phyloP scores from a whole-genome alignment of 1,140 invertebrate genomes.

The Drosophila sturtevanti region DNA sequence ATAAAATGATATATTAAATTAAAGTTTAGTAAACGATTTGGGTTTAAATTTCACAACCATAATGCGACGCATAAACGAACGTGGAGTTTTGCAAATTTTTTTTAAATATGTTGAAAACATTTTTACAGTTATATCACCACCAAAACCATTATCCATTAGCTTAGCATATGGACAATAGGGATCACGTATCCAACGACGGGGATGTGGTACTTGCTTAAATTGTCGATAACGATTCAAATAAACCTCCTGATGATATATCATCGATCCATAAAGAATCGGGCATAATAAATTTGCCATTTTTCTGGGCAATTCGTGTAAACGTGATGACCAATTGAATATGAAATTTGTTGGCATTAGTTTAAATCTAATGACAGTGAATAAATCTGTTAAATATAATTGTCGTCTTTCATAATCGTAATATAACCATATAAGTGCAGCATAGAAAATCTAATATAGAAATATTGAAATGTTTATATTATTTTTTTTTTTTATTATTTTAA shows the following conservation, averaged over 20 bases:
- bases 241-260: constrained; percentile 9
- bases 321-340: not conserved
- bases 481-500: too few species aligned
- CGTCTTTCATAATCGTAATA: not conserved
- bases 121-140: not conserved
- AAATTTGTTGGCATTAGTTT: not conserved
- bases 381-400: not conserved
- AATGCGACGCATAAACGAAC: not conserved
- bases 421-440: constrained; percentile 12
- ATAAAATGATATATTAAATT: too few species aligned
- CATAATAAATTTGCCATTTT: not conserved
- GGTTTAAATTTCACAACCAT: not conserved
- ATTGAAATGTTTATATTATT: not conserved
- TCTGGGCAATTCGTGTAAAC: not conserved
- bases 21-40: too few species aligned
- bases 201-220: not conserved
- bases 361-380: constrained; percentile 4
- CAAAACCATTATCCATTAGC: not conserved
- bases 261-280: not conserved
- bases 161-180: not conserved
- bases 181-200: not conserved
- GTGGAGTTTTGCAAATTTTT: too few species aligned
- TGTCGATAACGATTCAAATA: not conserved
- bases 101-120: too few species aligned
- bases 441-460: not conserved